Base-by-base conservation (phyloP, 2,888 invertebrate species). In the Diaprepes abbreviatus region DNA sequence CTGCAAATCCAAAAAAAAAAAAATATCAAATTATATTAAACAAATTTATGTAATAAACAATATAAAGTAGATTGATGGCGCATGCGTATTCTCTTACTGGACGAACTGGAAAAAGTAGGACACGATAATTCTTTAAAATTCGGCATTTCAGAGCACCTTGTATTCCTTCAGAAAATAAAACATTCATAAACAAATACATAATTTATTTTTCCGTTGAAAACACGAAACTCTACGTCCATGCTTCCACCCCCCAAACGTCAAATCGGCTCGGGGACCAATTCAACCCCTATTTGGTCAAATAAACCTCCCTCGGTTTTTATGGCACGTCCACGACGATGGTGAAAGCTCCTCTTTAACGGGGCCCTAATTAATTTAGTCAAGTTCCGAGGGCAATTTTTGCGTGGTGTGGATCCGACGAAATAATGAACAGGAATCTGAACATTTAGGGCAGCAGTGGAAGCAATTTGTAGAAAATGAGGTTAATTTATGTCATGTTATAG, bases 241-340 rank as follows among this genome's bases (percentile, higher is more conserved):
- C 10, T 31, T 24, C 21, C 40, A 45, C 12, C 43, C 52, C 28
- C 40, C 43, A 50, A 28, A 50, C 59, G 50, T 54, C 59, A 66
- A 60, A 50, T 66, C 33, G 52, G 52, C 58, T 60, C 28, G 48
- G 60, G 58, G 59, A 35, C 36, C 36, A 35, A 54, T 54, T 60
- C 66, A 58, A 52, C 48, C 66, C 59, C 60, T 66, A 43, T 67
- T 74, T 69, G 70, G 73, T 74, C 74, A 76, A 74, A 74, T 74
- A 74, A 74, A 73, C 73, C 69, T 66, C 76, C 77, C 75, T 71
- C 71, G 75, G 73, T 76, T 78, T 78, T 77, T 78, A 74, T 75
- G 73, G 72, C 74, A 72, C 75, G 76, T 75, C 64, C 70, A 71
- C 62, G 70, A 75, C 59, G 75, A 74, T 74, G 74, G 74, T 72